Evolutionary conservation across 1,140 invertebrate species (phyloP), one percentile per base, ranked within the genome.

Genomic region (Sitobion miscanthi): DNA sequence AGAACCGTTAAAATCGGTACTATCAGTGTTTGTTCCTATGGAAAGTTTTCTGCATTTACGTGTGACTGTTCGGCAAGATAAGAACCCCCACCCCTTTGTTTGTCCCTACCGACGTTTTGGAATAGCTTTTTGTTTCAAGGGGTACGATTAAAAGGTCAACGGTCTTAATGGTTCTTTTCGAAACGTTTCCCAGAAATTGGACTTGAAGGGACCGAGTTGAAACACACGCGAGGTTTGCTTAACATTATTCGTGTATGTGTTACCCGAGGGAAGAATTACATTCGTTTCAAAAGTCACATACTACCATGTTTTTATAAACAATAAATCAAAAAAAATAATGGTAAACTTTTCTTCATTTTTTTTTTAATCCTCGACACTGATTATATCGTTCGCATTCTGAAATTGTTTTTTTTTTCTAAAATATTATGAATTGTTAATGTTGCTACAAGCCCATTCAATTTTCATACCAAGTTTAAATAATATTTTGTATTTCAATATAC

Each of bases 131-230:
- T 91, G 54, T 91, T 62, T 57, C 42, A 69, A 91, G 42, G 90
- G 62, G 90, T 87, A 91, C 90, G 57, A 91, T 91, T 91, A 91
- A 91, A 91, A 91, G 90, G 90, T 91, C 90, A 77, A 91, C 62
- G 62, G 90, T 62, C 62, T 77, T 91, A 91, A 91, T 91, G 42
- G 90, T 69, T 91, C 90, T 91, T 91, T 91, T 77, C 54, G 17
- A 91, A 91, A 69, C 57, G 62, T 91, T 91, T 91, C 45, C 90
- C 88, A 57, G 90, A 91, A 62, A 77, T 62, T 91, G 90, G 25
- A 91, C 57, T 91, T 91, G 62, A 47, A 77, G 62, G 86, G 30
- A 52, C 47, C 17, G 30, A 87, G 45, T 49, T 9, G 86, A 49
- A 87, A 49, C 47, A 49, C 47, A n/a, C 83, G 83, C 42, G 9